Base-by-base conservation (phyloP, 2,888 invertebrate species). In the Arge pagana region DNA sequence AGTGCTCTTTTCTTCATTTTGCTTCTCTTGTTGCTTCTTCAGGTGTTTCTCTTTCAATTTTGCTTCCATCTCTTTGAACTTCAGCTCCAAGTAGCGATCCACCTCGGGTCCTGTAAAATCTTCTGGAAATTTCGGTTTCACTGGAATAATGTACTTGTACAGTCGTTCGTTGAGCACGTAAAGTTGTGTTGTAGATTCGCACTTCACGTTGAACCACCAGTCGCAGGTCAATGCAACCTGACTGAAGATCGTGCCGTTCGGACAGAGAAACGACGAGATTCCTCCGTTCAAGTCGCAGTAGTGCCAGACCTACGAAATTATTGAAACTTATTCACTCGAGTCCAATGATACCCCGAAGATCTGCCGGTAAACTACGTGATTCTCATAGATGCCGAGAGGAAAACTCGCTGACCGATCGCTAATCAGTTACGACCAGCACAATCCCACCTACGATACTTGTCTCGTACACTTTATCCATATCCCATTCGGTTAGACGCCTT, bases 201-300 rank as follows among this genome's bases (percentile, higher is more conserved):
- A 93, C 65, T 89, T 87, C 0, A 93, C 93, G 72, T 93, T 93
- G 77, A 90, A 93, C 93, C 93, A 93, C 93, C 93, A 93, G 74
- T 93, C 93, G 68, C 93, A 93, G 0, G 93, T 93, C 35, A 93
- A 78, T 0, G 87, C 90, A 10, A 91, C 90, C 80, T 93, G 93
- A 60, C 90, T 92, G 79, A 93, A 93, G 69, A 93, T 90, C 3
- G 93, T 93, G 28, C 93, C 93, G 72, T 93, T 93, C 40, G 93
- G 93, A 67, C 93, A 93, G 26, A 93, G 78, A 74, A 93, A 93
- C 3, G 93, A 93, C 3, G 93, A 90, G 75, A 93, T 92, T 4
- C 93, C 93, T 5, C 93, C 93, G 69, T 93, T 93, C 51, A 93
- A 81, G 72, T 93, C 93, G 70, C 93, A 93, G 74, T 93, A 93